phyloP scores from a whole-genome alignment of 2,888 invertebrate species.

The Cephus pulcher region DNA sequence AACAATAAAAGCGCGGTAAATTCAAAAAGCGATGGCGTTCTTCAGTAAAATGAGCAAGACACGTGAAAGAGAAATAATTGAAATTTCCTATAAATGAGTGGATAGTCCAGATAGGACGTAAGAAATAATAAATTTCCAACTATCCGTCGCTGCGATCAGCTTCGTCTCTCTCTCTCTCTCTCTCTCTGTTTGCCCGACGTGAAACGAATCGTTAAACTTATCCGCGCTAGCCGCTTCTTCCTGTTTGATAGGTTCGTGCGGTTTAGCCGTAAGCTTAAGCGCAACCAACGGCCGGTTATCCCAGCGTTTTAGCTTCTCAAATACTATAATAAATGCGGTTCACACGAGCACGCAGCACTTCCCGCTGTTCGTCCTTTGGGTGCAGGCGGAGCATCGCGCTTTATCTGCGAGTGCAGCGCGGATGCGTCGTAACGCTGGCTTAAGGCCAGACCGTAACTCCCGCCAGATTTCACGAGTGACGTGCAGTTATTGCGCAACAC shows the following conservation, averaged over 20 bases:
- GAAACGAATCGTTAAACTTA: neutral
- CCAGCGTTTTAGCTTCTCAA: neutral
- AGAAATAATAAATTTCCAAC: neutral
- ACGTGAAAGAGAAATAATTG: neutral
- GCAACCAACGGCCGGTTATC: neutral
- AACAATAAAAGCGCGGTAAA: neutral
- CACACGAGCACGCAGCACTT: too few relatives aligned
- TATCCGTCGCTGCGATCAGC: neutral
- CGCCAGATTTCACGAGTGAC: neutral
- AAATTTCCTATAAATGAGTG: neutral
- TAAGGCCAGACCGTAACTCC: neutral
- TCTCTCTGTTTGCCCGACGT: neutral
- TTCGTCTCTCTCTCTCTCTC: neutral
- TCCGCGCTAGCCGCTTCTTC: neutral
- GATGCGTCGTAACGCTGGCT: neutral
- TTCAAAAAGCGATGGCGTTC: neutral
- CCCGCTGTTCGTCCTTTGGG: too few relatives aligned
- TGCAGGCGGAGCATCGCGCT: neutral
- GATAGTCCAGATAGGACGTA: neutral
- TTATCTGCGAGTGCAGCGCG: neutral
- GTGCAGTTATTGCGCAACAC: neutral
- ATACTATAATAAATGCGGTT: neutral
- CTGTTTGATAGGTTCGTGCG: neutral
- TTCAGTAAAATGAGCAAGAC: too few relatives aligned
- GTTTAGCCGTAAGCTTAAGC: neutral